These are phyloP conservation scores for Schizaphis graminum DNA, from an alignment of 2,888 invertebrate species.

Conservation along the genomic window DNA sequence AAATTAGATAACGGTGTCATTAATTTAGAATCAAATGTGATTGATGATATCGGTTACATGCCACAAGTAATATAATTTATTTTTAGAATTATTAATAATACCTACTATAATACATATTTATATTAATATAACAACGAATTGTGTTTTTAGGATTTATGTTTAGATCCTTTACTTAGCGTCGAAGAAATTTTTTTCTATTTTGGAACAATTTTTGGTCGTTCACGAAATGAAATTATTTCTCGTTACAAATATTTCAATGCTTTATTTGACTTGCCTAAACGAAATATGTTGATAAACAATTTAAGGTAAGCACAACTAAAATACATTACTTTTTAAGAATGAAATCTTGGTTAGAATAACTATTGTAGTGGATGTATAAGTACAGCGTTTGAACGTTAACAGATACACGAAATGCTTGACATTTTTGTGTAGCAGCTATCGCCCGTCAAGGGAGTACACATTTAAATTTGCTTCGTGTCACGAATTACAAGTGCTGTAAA, in stretches of 20 bases:
- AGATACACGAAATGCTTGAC: not conserved
- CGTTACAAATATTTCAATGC: constrained; percentile 70
- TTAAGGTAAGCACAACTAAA: constrained; percentile 37
- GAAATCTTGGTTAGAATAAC: not conserved
- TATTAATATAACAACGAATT: not conserved
- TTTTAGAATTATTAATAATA: not conserved
- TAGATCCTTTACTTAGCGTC: constrained; percentile 76
- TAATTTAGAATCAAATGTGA: constrained; percentile 72
- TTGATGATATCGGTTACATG: constrained; percentile 71
- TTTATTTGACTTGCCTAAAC: constrained; percentile 50
- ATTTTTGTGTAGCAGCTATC: not conserved
- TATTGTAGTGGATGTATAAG: not conserved
- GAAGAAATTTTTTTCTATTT: constrained; percentile 89
- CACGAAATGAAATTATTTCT: constrained; percentile 72
- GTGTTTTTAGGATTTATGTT: constrained; percentile 59
- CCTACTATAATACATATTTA: not conserved
- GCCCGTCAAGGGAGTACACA: not conserved
- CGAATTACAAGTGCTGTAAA: not conserved
- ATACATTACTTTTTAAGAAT: not conserved
- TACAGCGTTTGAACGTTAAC: too few species aligned
- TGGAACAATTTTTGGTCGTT: constrained; percentile 87
- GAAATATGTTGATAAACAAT: constrained; percentile 56
- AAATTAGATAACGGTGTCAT: constrained; percentile 72
- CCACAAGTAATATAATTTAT: constrained; percentile 75
- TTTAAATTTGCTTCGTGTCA: not conserved